Percentiles rank a stretch among this genome's conserved stretches.
Conservation (phyloP, 2,113 vertebrate species). For the Dicerorhinus sumatrensis region DNA sequence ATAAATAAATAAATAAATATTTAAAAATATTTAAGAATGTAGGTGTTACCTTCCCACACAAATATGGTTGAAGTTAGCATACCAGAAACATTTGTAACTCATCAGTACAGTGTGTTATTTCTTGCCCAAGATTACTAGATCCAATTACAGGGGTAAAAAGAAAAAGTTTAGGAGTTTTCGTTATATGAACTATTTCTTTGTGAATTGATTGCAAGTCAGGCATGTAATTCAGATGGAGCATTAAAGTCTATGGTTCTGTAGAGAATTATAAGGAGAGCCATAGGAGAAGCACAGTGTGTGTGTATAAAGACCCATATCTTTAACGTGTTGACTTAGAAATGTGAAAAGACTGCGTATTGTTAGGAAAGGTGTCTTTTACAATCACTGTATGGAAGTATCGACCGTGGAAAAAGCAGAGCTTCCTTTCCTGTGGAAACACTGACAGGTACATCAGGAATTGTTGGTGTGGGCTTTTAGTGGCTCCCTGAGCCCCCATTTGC, state of each 20-base stretch:
- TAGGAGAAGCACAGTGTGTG: neutral
- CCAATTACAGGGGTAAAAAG: conserved; percentile 52
- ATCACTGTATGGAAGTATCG: neutral
- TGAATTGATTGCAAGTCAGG: conserved; percentile 61
- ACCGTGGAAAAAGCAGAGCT: neutral
- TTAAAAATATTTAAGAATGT: conserved; percentile 59
- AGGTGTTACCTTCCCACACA: conserved; percentile 66
- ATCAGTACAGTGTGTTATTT: conserved; percentile 73
- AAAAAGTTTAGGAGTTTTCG: conserved; percentile 45
- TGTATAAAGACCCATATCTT: neutral
- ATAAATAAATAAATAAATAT: too few relatives aligned
- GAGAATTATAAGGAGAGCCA: neutral
- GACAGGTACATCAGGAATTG: neutral
- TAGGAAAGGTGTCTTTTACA: neutral
- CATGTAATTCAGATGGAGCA: conserved; percentile 54
- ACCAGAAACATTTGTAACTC: conserved; percentile 77
- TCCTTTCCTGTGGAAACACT: neutral
- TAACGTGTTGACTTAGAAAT: neutral
- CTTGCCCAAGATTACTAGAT: conserved; percentile 75
- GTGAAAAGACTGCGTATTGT: neutral
- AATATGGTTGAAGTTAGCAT: conserved; percentile 72
- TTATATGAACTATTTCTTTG: conserved; percentile 65
- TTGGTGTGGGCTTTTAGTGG: neutral
- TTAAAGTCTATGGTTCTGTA: neutral
- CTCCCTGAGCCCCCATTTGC: neutral